Evolutionary conservation across 2,797 vertebrate species (phyloP), one percentile per base, ranked within the genome.

Genomic region (Pangasius krempfi): DNA sequence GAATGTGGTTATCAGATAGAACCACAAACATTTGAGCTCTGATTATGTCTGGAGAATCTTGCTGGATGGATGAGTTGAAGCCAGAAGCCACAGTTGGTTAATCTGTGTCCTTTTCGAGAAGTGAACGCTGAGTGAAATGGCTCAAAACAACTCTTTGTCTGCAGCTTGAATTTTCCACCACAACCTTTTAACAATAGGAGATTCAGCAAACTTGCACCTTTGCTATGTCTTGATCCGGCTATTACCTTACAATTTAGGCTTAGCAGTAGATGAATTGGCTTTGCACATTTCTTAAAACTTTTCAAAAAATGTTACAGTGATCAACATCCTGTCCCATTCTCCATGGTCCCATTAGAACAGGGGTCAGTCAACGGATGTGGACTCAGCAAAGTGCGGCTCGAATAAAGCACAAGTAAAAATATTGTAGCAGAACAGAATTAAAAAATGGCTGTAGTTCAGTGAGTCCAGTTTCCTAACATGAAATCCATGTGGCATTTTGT

Each of bases 1-100:
- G 82, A 87, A 89, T 84, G 86, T 86, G 86, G 83, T 84, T 72
- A 88, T 86, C 84, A 60, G 87, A 87, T 72, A 52, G 7, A 37
- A 75, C 86, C 20, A 84, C 25, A 85, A 47, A 60, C 54, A 68
- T 66, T 22, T 37, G 76, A 64, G 10, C 50, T 50, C 79, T 75
- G 40, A 40, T 76, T 64, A 40, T 47, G 22, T 86, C 58, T 72
- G 73, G 75, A 66, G 44, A 60, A 16, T 60, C 72, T 47, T 40
- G 5, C 20, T 86, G 87, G 40, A 56, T 37, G 50, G 54, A 76
- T 60, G 68, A 47, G 13, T 18, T 75, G 27, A 70, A 37, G 50
- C 10, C n/a, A 70, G 47, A 54, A 54, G 30, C 30, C 44, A 72
- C 50, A 37, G 5, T 37, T 9, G 5, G 18, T 25, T 85, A 37